phyloP scores from a whole-genome alignment of 2,797 vertebrate species.

The Lerista edwardsae region DNA sequence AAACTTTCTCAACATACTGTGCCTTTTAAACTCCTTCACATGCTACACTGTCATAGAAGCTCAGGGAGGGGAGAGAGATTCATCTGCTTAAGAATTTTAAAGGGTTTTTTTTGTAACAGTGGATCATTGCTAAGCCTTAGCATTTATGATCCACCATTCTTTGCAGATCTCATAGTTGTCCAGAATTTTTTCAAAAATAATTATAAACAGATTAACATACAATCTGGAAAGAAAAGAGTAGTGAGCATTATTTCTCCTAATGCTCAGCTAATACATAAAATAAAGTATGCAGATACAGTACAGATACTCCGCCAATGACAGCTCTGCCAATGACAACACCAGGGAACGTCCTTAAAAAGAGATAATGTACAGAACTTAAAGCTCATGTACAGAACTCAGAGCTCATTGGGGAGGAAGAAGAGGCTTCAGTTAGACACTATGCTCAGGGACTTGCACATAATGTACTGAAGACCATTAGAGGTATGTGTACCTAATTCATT shows the following conservation, averaged over 20 bases:
- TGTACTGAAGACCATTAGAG: neutral
- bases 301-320: no score
- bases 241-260: no score
- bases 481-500: neutral
- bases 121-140: neutral
- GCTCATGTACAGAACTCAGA: neutral
- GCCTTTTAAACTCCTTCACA: neutral
- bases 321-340: neutral
- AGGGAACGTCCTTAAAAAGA: neutral
- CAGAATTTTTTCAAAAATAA: neutral
- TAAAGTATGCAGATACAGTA: neutral
- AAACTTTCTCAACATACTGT: neutral
- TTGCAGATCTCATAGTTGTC: neutral
- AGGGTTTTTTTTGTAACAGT: neutral
- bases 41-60: neutral
- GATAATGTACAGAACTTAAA: neutral
- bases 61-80: neutral
- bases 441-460: neutral
- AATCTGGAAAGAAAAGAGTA: neutral
- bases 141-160: neutral
- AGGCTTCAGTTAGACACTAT: neutral
- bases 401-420: neutral
- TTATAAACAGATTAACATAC: neutral
- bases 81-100: neutral
- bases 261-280: neutral